Evolutionary conservation across 1,140 invertebrate genomes (phyloP), one percentile per base, ranked within the genome.

Genomic region (Lepidurus couesii): DNA sequence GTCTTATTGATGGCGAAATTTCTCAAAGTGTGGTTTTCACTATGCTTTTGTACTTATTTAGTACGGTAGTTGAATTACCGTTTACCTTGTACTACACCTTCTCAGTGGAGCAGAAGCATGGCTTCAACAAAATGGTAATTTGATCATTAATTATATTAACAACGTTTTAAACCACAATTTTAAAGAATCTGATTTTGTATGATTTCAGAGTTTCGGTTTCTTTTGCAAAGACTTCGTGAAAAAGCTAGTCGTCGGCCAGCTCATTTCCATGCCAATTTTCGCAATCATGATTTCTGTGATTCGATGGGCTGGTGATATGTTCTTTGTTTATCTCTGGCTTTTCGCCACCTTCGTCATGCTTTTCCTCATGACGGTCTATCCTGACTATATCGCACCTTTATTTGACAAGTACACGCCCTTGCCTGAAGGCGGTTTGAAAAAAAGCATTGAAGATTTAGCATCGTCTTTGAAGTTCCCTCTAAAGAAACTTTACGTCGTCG

Each of bases 331-430:
- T 88, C 85, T 98, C 11, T 99, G 97, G 97, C 81, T 93, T 0
- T 98, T 99, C 83, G 89, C 92, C 7, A 91, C 95, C 44, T 83
- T 93, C 4, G 89, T 92, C 11, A 88, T 90, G 1, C 85, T 98
- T 80, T 86, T 98, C 79, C 80, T 92, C 82, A 88, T 98, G 84
- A 95, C 95, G 3, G 89, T 99, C 79, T 99, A 99, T 88, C 96
- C 97, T 42, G 93, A 98, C 82, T 92, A 95, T 74, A 99, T 99
- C 84, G 98, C 98, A 7, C 98, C 98, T 65, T 85, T 99, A 7
- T 99, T 99, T 87, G 98, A 99, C 84, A 99, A 97, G 84, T 99
- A 98, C 84, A 93, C 93, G n/a, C 95, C 96, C 26, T 85, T 99
- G 21, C 93, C 95, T 45, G 94, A 98, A 80, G 97, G 98, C 75